Percentiles rank a stretch among this genome's conserved stretches.
These are phyloP conservation scores for Dendronephthya gigantea DNA, from an alignment of 64 coral and sea anemone species.

Conservation along the genomic window DNA sequence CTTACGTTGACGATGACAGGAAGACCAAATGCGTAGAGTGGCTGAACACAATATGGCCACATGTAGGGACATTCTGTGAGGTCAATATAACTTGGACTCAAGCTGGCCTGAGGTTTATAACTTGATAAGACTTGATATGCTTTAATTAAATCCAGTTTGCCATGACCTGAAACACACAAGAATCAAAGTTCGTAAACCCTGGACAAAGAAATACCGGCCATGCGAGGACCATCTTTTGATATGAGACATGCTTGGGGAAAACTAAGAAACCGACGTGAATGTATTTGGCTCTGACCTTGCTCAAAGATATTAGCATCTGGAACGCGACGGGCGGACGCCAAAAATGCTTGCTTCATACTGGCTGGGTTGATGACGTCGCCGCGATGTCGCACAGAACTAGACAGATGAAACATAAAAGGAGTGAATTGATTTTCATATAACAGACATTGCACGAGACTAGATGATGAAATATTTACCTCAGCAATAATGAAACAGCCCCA, in stretches of 20 bases:
- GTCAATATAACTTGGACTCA: conserved; percentile 89
- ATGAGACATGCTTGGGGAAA: too few species aligned
- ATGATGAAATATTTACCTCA: conserved; percentile 36
- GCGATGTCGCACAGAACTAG: conserved; percentile 80
- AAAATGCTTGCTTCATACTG: conserved; percentile 88
- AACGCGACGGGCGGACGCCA: conserved; percentile 71
- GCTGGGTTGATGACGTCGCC: conserved; percentile 83
- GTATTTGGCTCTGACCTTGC: conserved; percentile 49
- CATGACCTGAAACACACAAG: conserved; percentile 52
- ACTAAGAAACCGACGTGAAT: too few species aligned
- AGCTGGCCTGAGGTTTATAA: conserved; percentile 97
- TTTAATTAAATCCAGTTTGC: conserved; percentile 97
- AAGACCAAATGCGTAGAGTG: conserved; percentile 61
- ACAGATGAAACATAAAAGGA: background rate
- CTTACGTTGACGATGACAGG: conserved; percentile 91
- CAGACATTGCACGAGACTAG: background rate
- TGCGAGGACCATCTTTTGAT: too few species aligned
- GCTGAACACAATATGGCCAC: conserved; percentile 99
- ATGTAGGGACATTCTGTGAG: conserved; percentile 92
- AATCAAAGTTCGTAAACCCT: too few species aligned
- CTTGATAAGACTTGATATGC: conserved; percentile 90
- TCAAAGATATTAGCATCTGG: conserved; percentile 97
- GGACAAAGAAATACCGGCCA: too few species aligned
- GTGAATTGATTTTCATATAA: background rate
- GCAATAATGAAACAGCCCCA: conserved; percentile 73